Conservation (phyloP, 2,797 vertebrate species). For the Novumbra hubbsi region DNA sequence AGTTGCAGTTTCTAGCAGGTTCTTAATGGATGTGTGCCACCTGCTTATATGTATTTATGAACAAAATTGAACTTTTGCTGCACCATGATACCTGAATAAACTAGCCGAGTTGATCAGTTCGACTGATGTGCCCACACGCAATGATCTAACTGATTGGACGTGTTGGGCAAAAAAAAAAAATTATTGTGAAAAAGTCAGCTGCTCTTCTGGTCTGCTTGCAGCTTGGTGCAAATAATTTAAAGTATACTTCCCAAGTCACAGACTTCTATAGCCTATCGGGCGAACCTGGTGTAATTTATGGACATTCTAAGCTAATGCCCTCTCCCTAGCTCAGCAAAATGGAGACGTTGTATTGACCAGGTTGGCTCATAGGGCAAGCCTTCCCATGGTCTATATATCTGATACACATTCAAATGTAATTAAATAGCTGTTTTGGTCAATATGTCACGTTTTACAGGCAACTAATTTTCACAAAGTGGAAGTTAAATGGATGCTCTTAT, state of each 20-base stretch:
- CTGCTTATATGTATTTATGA: too few relatives aligned
- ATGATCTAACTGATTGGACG: too few relatives aligned
- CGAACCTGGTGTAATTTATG: not conserved
- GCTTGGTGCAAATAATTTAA: not conserved
- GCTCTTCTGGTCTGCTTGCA: not conserved
- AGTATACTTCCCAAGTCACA: not conserved
- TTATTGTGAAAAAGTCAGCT: slow-evolving; percentile 2
- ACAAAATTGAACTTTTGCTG: too few relatives aligned
- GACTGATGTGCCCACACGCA: too few relatives aligned
- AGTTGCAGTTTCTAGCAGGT: too few relatives aligned
- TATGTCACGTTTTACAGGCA: slow-evolving; percentile 25
- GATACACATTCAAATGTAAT: slow-evolving; percentile 26
- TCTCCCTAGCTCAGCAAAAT: not conserved
- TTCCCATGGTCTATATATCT: slow-evolving; percentile 23
- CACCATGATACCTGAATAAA: too few relatives aligned
- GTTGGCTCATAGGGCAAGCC: slow-evolving; percentile 8
- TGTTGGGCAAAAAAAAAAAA: too few relatives aligned
- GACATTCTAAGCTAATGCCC: not conserved
- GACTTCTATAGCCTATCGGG: not conserved
- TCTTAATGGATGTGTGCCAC: too few relatives aligned
- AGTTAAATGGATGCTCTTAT: not conserved
- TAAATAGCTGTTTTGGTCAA: slow-evolving; percentile 24
- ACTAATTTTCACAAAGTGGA: not conserved
- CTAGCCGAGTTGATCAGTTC: too few relatives aligned
- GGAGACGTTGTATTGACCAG: slow-evolving; percentile 21